Conservation (phyloP, 2,888 invertebrate genomes). For the Creontiades dilutus region DNA sequence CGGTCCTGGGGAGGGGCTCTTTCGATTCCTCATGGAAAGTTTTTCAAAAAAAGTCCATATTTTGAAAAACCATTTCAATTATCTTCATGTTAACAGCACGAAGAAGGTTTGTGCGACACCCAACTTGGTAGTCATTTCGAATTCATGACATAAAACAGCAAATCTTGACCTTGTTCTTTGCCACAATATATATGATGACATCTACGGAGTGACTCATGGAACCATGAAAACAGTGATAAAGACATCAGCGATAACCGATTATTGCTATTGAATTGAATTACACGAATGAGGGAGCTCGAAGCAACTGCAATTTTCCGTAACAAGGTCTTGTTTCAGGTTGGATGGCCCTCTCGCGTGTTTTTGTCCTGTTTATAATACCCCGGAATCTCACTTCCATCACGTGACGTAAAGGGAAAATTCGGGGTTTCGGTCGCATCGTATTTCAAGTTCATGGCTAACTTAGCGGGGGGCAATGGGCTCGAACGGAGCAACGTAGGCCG, state of each 20-base stretch:
- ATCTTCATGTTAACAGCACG: no score
- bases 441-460: not conserved
- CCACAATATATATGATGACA: no score
- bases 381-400: not conserved
- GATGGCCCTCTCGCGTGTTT: conserved; percentile 30
- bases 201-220: no score
- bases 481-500: not conserved
- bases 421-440: not conserved
- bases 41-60: no score
- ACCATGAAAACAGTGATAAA: not conserved
- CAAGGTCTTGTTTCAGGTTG: not conserved
- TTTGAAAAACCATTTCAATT: no score
- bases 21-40: no score
- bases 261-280: not conserved
- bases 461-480: not conserved
- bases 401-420: conserved; percentile 10
- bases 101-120: no score
- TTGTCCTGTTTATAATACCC: not conserved
- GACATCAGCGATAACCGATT: not conserved
- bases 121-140: no score
- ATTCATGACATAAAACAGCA: no score
- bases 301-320: conserved; percentile 12
- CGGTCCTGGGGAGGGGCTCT: no score
- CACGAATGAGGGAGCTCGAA: not conserved
- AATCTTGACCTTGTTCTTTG: no score